Base-by-base conservation (phyloP, 2,888 invertebrate genomes). In the Zele albiditarsus region DNA sequence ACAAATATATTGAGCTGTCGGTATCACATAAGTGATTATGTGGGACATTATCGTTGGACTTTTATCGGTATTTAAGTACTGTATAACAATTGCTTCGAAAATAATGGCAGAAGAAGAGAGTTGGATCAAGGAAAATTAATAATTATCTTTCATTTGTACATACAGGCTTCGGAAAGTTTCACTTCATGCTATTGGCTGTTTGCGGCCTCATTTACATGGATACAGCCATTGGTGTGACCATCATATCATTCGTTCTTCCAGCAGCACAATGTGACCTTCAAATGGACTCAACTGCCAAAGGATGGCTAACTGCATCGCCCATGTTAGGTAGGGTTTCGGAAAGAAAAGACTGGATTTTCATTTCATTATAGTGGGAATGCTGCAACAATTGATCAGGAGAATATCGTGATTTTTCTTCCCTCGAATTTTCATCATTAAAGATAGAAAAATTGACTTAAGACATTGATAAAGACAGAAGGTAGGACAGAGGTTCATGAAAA, bases 121-220 rank as follows among this genome's bases (percentile, higher is more conserved):
- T 65, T 3, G 38, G n/a, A 23, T 42, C 2, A 42, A 42, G 8
- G 2, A 14, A 42, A 33, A 42, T 2, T 42, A 14, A 42, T 12
- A 14, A 42, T 42, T 38, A 65, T 31, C n/a, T 65, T 33, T 66
- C 38, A 4, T 58, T 58, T 20, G 31, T 33, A 57, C 38, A 25
- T 58, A 70, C 78, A 91, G 92, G 91, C 57, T 91, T 90, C 84
- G 92, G 92, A 20, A 88, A 88, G 80, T 92, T 92, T 81, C 92
- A 92, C 80, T 89, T 89, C 73, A 84, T 87, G 82, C 86, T 92
- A 71, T 82, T 92, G 79, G 77, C 89, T 3, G 79, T 92, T 77
- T 90, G 91, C 84, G 92, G 92, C 1, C 88, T 91, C 83, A 91
- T 92, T n/a, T 91, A 92, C 80, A 90, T 91, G 82, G 90, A 91